Evolutionary conservation across 1,140 invertebrate genomes (phyloP), one percentile per base, ranked within the genome.

Genomic region (Halictus rubicundus): DNA sequence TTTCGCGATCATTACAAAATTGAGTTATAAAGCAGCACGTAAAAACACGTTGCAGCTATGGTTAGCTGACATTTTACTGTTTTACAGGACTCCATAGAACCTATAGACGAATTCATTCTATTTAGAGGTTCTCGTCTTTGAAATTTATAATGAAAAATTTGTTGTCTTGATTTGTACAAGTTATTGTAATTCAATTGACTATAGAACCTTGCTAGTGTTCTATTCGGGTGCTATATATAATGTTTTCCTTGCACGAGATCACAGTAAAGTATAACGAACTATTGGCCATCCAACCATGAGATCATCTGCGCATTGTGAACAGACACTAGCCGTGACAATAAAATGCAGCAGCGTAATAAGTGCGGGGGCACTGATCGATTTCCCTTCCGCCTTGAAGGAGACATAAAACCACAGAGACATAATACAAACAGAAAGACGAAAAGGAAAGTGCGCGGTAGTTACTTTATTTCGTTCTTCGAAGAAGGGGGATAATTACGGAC

Each of bases 381-480:
- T 49, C 14, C 46, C 21, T 68, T 46, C 8, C 64, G 10, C 0
- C 19, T 46, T 16, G 25, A 27, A 6, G 14, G 16, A 66, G 52
- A 39, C 19, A 8, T 5, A 69, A 61, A n/a, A 64, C 25, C 12
- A 69, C 25, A 14, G 14, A 10, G 1, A 39, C 14, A 19, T 12
- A 7, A 78, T 39, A 46, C 27, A 6, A 25, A 32, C 19, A 10
- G 27, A 21, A 65, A 57, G 37, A 66, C 37, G 19, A 66, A 59
- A 66, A 59, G 52, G 63, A 66, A 75, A 75, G 61, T 74, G 23
- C 32, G 19, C 5, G 21, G 14, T 46, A 46, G 42, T 70, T 63
- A 25, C 12, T 46, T 25, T 1, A 10, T 49, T 69, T 21, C 3
- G 39, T 49, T 25, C 16, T 77, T 46, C 21, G 19, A 27, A 46